Conservation (phyloP, 2,888 invertebrate genomes). For the Heliconius ismenius region DNA sequence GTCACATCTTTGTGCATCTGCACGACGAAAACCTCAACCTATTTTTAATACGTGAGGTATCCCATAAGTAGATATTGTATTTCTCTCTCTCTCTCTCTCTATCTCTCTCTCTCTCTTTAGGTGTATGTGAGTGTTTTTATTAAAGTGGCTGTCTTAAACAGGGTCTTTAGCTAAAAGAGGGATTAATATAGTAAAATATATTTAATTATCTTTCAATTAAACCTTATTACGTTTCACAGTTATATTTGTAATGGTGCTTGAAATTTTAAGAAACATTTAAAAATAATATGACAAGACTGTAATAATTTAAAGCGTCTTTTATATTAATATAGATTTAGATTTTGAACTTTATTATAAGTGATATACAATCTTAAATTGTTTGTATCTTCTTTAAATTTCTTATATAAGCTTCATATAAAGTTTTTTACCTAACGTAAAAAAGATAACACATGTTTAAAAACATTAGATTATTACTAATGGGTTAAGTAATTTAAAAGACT, state of each 20-base stretch:
- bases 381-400: background rate
- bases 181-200: no score
- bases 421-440: slow-evolving; percentile 36
- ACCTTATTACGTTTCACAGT: slow-evolving; percentile 27
- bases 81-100: no score
- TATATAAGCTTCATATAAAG: slow-evolving; percentile 27
- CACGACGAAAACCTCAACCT: no score
- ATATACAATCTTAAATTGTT: background rate
- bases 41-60: no score
- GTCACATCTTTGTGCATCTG: no score
- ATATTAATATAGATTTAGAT: background rate
- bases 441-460: slow-evolving; percentile 39
- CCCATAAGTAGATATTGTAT: no score
- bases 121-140: no score
- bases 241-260: slow-evolving; percentile 20
- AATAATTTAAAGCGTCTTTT: slow-evolving; percentile 28
- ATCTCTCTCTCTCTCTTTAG: no score
- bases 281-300: slow-evolving; percentile 37
- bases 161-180: background rate
- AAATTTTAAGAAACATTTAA: slow-evolving; percentile 31
- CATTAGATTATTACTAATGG: slow-evolving; percentile 23
- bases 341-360: slow-evolving; percentile 10
- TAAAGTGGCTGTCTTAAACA: no score
- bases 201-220: slow-evolving; percentile 42
- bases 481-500: slow-evolving; percentile 8